Base-by-base conservation (phyloP, 1,140 invertebrate species). In the Odontomachus brunneus region DNA sequence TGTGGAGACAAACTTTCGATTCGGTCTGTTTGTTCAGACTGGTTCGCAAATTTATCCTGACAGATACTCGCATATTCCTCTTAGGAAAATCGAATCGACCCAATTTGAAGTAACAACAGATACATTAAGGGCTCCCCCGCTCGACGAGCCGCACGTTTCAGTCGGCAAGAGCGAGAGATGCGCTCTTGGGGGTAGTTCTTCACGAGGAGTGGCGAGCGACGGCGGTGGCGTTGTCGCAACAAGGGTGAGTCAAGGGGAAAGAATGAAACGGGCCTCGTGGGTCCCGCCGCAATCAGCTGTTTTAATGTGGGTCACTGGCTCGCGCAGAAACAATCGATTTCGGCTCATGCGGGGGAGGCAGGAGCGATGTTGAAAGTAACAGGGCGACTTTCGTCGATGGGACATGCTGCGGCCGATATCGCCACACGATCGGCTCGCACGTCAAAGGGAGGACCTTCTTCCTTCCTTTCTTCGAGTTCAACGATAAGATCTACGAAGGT, bases 241-340 rank as follows among this genome's bases (percentile, higher is more conserved):
- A 74, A 89, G 76, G 76, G 82, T 81, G 78, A 76, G 81, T 73
- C 82, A 83, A 85, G 89, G 86, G 89, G 86, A 88, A 89, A 83
- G 82, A 75, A 74, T 26, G 60, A 78, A 74, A 76, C 38, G 59
- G 67, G 62, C 83, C 67, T 65, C 69, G 76, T 76, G 69, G 67
- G 66, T 84, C 66, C 87, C 82, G 78, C 65, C 38, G 26, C 55
- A 92, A 86, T 91, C 91, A 92, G 92, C 92, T 93, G 93, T 92
- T 92, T 90, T 91, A 90, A 93, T 93, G 76, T 93, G 87, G 92
- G 92, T 93, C 92, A 93, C 89, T 90, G 88, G 90, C 82, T 84
- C 85, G 84, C 84, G 67, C 78, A 81, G 72, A 90, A 91, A 90
- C 90, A 88, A 93, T 93, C 92, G 92, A 93, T 93, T 91, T 89